Percentiles rank a stretch among this genome's conserved stretches.
phyloP scores from a whole-genome alignment of 2,888 invertebrate genomes.

The Kryphioiulus occultus region DNA sequence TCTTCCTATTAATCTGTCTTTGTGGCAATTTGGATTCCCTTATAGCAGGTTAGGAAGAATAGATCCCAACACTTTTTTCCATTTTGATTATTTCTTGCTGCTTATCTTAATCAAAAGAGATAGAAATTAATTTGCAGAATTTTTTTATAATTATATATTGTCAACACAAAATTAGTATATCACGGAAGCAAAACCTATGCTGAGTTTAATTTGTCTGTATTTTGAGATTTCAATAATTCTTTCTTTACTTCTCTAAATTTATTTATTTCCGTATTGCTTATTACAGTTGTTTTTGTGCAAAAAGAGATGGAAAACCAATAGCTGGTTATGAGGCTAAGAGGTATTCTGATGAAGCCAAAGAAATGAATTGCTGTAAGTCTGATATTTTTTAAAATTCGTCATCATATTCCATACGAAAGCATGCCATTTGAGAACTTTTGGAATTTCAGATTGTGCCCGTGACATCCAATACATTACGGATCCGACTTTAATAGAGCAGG shows the following conservation, averaged over 20 bases:
- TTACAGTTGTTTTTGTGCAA: conserved; percentile 68
- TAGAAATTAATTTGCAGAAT: too few relatives aligned
- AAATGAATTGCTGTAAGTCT: conserved; percentile 60
- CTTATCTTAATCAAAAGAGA: background rate
- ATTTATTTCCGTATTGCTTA: background rate
- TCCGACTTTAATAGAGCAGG: conserved; percentile 34
- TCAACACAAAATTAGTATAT: too few relatives aligned
- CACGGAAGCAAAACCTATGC: too few relatives aligned
- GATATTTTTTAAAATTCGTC: conserved; percentile 32
- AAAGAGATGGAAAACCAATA: conserved; percentile 68
- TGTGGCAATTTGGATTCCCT: too few relatives aligned
- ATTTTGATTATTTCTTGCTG: too few relatives aligned
- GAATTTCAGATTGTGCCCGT: conserved; percentile 70
- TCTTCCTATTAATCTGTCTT: too few relatives aligned
- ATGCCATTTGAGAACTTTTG: background rate
- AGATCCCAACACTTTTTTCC: too few relatives aligned
- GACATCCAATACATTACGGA: conserved; percentile 34
- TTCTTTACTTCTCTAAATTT: too few relatives aligned
- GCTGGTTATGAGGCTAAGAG: conserved; percentile 65
- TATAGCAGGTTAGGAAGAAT: too few relatives aligned
- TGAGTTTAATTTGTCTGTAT: too few relatives aligned
- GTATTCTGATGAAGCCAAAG: conserved; percentile 62
- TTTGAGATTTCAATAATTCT: too few relatives aligned
- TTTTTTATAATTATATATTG: too few relatives aligned
- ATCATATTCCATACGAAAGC: background rate